These are phyloP conservation scores for Drosophila falleni DNA, from an alignment of 2,888 invertebrate species.

Conservation along the genomic window DNA sequence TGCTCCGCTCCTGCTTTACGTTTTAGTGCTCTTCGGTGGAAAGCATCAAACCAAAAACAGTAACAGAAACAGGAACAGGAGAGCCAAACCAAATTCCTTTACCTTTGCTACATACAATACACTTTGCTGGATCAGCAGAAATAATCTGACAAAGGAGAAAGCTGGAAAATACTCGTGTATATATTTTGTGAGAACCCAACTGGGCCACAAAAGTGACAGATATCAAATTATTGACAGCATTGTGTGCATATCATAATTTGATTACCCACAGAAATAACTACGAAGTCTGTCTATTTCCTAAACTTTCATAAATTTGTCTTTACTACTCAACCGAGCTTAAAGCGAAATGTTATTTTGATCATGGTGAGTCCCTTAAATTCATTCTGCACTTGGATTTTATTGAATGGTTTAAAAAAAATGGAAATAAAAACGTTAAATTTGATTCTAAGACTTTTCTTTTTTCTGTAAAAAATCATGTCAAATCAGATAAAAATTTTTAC, in stretches of 20 bases:
- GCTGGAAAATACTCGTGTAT: not conserved
- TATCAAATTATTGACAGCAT: slow-evolving; percentile 26
- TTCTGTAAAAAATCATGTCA: too few relatives aligned
- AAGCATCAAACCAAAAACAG: slow-evolving; percentile 22
- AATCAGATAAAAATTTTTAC: too few relatives aligned
- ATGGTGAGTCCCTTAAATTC: too few relatives aligned
- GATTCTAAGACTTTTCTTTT: too few relatives aligned
- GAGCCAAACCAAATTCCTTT: not conserved
- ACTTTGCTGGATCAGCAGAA: slow-evolving; percentile 18
- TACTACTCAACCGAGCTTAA: too few relatives aligned
- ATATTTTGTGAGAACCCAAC: not conserved
- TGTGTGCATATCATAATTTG: slow-evolving; percentile 31
- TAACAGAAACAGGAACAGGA: slow-evolving; percentile 2
- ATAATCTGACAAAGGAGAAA: slow-evolving; percentile 3
- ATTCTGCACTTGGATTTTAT: too few relatives aligned
- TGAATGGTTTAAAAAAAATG: too few relatives aligned
- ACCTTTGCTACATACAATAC: not conserved
- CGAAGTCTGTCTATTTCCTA: not conserved
- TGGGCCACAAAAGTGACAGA: not conserved
- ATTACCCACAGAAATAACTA: slow-evolving; percentile 13
- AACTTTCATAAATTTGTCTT: not conserved
- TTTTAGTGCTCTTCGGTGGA: slow-evolving; percentile 55
- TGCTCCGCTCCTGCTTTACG: slow-evolving; percentile 24
- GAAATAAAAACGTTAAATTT: too few relatives aligned
- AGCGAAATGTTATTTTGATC: too few relatives aligned